Evolutionary conservation across 2,888 invertebrate species (phyloP).

Genomic region (Baccha elongata): DNA sequence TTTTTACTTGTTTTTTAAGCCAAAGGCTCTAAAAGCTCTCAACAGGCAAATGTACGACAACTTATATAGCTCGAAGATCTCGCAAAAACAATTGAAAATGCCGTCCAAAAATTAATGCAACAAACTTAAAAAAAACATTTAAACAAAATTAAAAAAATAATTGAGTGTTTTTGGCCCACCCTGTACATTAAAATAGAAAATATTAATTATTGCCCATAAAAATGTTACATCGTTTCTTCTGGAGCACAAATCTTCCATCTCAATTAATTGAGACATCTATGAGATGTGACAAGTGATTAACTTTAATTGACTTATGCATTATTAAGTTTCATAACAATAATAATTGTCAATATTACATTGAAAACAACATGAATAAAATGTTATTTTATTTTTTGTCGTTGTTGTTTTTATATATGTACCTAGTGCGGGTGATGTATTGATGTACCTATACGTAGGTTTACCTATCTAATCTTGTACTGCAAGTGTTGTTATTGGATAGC

Average conservation of each 20-base stretch:
- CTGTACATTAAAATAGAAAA: no score
- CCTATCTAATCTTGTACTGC: no score
- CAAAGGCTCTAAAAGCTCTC: no score
- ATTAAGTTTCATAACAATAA: conserved; percentile 24
- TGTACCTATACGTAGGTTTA: no score
- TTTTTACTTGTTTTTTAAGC: no score
- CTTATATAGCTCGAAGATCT: no score
- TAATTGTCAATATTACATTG: conserved; percentile 14
- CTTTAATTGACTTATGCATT: conserved; percentile 26
- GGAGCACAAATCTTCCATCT: not conserved
- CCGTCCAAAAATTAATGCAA: no score
- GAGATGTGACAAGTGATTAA: conserved; percentile 46
- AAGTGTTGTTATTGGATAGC: conserved; percentile 21
- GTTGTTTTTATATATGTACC: not conserved
- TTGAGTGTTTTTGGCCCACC: no score
- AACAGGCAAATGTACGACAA: no score
- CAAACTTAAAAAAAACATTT: no score
- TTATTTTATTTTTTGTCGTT: not conserved
- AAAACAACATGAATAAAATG: not conserved
- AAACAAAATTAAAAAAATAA: no score
- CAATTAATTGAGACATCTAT: conserved; percentile 14
- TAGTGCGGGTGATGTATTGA: not conserved
- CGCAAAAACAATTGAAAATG: no score
- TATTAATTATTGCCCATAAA: not conserved
- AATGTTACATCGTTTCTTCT: conserved; percentile 3